These are phyloP conservation scores for Epinotia nisella DNA, from an alignment of 2,888 invertebrate genomes.

Conservation along the genomic window DNA sequence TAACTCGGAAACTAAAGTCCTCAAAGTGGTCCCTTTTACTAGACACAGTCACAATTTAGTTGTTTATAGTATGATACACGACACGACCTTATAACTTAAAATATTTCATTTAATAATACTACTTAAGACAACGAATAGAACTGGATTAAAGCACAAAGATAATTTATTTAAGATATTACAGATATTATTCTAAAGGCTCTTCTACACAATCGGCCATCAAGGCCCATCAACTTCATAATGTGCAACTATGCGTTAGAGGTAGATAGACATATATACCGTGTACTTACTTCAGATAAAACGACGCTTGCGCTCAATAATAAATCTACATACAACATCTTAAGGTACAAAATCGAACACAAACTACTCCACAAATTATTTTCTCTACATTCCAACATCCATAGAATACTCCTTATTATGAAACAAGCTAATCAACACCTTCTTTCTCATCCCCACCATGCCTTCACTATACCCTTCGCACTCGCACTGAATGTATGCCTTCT, in stretches of 20 bases:
- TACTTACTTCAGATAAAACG: not conserved
- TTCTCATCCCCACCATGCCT: constrained; percentile 65
- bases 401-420: constrained; percentile 73
- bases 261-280: too few relatives aligned
- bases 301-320: constrained; percentile 1
- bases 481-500: constrained; percentile 68
- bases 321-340: not conserved
- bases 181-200: not conserved
- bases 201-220: too few relatives aligned
- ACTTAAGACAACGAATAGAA: not conserved
- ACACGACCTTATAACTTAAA: not conserved
- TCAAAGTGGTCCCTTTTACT: too few relatives aligned
- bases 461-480: constrained; percentile 65
- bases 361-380: constrained; percentile 4
- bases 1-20: too few relatives aligned
- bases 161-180: too few relatives aligned
- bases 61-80: not conserved
- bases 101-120: not conserved
- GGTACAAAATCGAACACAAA: not conserved
- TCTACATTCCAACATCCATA: constrained; percentile 62
- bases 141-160: not conserved
- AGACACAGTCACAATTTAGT: too few relatives aligned
- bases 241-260: too few relatives aligned
- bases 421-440: constrained; percentile 67
- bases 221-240: too few relatives aligned